A percentile compares a stretch with the other conserved stretches of the same genome.
phyloP scores from a whole-genome alignment of 2,888 invertebrate species.

The Mythimna impura region DNA sequence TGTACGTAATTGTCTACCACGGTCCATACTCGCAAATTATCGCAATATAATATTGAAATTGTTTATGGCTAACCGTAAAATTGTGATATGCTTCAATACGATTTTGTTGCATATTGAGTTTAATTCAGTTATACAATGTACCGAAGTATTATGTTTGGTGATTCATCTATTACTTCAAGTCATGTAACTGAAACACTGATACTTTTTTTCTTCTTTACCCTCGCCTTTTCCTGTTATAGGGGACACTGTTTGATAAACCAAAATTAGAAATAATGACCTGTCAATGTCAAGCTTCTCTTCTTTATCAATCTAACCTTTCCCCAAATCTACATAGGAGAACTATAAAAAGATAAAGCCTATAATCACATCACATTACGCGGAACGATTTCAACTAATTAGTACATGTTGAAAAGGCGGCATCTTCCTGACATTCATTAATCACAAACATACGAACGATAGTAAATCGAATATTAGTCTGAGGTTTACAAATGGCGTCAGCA shows the following conservation, averaged over 20 bases:
- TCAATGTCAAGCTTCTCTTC: conserved; percentile 9
- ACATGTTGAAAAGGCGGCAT: conserved; percentile 60
- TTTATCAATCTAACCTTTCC: conserved; percentile 20
- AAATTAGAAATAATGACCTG: conserved; percentile 1
- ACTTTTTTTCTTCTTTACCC: not conserved
- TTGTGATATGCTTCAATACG: conserved; percentile 65
- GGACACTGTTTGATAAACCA: conserved; percentile 3
- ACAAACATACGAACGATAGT: conserved; percentile 50
- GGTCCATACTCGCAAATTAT: conserved; percentile 75
- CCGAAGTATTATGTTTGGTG: conserved; percentile 31
- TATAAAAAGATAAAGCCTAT: conserved; percentile 37
- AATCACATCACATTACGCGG: conserved; percentile 47
- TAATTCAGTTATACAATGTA: conserved; percentile 10
- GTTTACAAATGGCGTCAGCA: conserved; percentile 60
- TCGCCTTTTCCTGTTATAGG: no score
- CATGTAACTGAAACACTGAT: conserved; percentile 10
- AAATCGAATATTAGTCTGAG: conserved; percentile 62
- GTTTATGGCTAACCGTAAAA: conserved; percentile 63
- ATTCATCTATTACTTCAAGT: conserved; percentile 26
- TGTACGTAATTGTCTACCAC: conserved; percentile 70
- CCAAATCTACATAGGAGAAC: conserved; percentile 41
- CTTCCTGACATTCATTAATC: conserved; percentile 59
- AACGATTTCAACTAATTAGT: conserved; percentile 58
- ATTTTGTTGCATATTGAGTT: conserved; percentile 53
- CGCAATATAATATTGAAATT: conserved; percentile 70